Conservation (phyloP, 35 echinoderm and acorn worm genomes). For the Ptychodera flava region DNA sequence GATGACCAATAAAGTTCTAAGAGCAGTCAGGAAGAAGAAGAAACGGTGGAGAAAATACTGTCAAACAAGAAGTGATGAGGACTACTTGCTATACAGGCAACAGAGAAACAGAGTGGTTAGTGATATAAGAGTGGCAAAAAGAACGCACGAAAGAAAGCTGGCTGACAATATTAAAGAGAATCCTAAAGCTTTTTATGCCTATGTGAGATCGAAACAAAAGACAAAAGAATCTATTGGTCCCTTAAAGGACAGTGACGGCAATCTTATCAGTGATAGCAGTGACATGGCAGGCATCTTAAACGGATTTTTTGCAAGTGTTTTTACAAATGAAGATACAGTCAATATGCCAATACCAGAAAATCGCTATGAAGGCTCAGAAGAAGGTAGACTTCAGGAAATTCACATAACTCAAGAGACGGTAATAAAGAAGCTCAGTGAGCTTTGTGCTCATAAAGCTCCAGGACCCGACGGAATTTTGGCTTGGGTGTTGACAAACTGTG, state of each 20-base stretch:
- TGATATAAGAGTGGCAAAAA: not conserved
- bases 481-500: conserved; percentile 10
- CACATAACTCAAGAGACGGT: not conserved
- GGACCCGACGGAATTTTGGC: conserved; percentile 31
- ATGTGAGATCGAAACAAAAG: not conserved
- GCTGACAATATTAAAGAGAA: not conserved
- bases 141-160: not conserved
- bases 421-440: conserved; percentile 4
- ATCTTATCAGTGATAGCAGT: not conserved
- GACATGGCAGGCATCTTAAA: not conserved
- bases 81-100: not conserved
- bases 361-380: not conserved
- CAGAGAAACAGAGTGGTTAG: not conserved
- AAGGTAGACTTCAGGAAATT: not conserved
- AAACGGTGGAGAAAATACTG: not conserved
- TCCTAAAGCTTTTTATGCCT: not conserved
- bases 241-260: not conserved
- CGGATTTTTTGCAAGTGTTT: not conserved
- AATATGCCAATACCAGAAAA: not conserved
- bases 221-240: not conserved
- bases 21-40: not conserved
- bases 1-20: not conserved
- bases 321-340: not conserved
- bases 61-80: not conserved
- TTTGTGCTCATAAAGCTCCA: conserved; percentile 23